Evolutionary conservation across 2,113 vertebrate genomes (phyloP).

Genomic region (Lucifuga dentata): DNA sequence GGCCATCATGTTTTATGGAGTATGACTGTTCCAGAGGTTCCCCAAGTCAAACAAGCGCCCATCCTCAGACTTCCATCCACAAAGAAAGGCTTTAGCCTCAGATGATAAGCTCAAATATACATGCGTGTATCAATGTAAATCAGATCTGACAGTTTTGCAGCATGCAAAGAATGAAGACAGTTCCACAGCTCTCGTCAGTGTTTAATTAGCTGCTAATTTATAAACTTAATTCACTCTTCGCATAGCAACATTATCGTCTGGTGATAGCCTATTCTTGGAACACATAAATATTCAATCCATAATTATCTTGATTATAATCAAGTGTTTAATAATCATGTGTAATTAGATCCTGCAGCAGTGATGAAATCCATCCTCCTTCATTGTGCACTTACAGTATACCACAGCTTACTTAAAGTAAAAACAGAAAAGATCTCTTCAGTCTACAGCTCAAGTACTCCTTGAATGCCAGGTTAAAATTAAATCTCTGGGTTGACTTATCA

Average conservation of each 20-base stretch:
- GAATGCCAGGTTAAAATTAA: too few relatives aligned
- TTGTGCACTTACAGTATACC: constrained; percentile 22
- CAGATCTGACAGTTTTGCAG: constrained; percentile 3
- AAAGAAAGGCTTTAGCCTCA: too few relatives aligned
- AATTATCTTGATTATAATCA: constrained; percentile 74
- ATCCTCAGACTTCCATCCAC: too few relatives aligned
- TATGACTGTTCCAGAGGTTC: too few relatives aligned
- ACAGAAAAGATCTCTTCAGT: too few relatives aligned
- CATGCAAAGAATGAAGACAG: not conserved
- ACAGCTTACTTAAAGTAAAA: constrained; percentile 2
- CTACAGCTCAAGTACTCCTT: not conserved
- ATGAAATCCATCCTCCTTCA: constrained; percentile 22
- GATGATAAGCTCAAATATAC: not conserved
- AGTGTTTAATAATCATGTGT: constrained; percentile 62
- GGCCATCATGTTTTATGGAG: too few relatives aligned
- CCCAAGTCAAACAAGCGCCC: too few relatives aligned
- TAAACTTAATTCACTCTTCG: constrained; percentile 40
- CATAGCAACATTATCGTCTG: constrained; percentile 31
- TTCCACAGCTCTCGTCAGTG: constrained; percentile 21
- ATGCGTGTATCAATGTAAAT: not conserved
- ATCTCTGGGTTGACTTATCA: not conserved
- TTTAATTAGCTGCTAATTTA: constrained; percentile 40
- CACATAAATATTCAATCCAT: constrained; percentile 69
- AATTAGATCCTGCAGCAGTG: constrained; percentile 59
- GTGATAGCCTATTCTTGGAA: constrained; percentile 34